Percentiles rank a stretch among this genome's conserved stretches.
phyloP scores from a whole-genome alignment of 2,113 vertebrate genomes.

The Tricholaema leucomelas region DNA sequence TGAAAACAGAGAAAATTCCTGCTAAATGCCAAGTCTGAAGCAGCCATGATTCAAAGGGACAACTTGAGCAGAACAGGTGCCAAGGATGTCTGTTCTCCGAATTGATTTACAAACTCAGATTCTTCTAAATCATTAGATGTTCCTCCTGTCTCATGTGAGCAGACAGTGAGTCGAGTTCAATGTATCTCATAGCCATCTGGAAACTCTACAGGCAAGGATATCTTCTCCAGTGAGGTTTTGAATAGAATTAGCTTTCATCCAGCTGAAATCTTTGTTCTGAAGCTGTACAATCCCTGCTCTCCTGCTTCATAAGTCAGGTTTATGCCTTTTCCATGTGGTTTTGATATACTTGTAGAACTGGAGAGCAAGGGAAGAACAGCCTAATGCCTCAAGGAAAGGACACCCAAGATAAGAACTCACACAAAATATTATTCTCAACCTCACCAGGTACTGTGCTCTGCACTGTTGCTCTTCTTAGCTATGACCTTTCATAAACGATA shows the following conservation, averaged over 20 bases:
- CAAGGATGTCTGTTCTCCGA: conserved; percentile 34
- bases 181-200: conserved; percentile 22
- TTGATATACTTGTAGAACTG: background rate
- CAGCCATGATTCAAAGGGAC: conserved; percentile 48
- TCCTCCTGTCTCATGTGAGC: background rate
- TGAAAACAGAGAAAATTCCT: conserved; percentile 43
- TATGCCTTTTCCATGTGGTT: conserved; percentile 46
- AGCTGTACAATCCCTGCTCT: conserved; percentile 17
- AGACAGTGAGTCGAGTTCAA: background rate
- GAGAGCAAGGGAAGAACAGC: background rate
- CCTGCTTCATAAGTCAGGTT: conserved; percentile 4
- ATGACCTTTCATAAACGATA: conserved; percentile 11
- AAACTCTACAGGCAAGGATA: conserved; percentile 22
- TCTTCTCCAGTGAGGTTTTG: conserved; percentile 7
- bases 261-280: conserved; percentile 56
- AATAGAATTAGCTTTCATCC: conserved; percentile 39
- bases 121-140: background rate
- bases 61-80: conserved; percentile 37
- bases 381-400: conserved; percentile 19
- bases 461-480: background rate
- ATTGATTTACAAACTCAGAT: conserved; percentile 39
- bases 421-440: conserved; percentile 8
- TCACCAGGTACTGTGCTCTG: conserved; percentile 5
- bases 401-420: conserved; percentile 29
- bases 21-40: conserved; percentile 7